A percentile compares a stretch with the other conserved stretches of the same genome.
Conservation (phyloP, 2,888 invertebrate species). For the Globia sparganii region DNA sequence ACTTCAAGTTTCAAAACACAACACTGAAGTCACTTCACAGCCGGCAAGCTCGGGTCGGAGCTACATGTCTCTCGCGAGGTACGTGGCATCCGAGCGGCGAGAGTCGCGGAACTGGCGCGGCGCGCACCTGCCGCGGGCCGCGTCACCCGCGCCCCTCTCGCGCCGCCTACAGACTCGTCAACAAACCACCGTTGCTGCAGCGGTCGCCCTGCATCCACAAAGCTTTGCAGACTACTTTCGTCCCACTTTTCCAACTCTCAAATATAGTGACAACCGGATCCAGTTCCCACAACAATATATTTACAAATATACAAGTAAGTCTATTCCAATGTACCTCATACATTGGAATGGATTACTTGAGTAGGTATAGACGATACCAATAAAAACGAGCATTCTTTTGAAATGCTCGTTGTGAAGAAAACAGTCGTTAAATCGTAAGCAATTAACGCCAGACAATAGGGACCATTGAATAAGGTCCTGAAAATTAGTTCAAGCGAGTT, state of each 20-base stretch:
- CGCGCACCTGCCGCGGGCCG: conserved; percentile 81
- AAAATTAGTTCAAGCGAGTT: conserved; percentile 72
- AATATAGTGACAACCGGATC: conserved; percentile 64
- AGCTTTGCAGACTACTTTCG: conserved; percentile 81
- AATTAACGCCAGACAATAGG: conserved; percentile 73
- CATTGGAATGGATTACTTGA: neutral
- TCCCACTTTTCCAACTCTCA: conserved; percentile 80
- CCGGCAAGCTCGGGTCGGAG: conserved; percentile 75
- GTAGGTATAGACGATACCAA: conserved; percentile 11
- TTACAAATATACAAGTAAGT: conserved; percentile 5
- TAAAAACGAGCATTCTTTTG: conserved; percentile 1
- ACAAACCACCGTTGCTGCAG: conserved; percentile 88
- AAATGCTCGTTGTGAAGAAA: conserved; percentile 19
- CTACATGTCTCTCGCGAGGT: conserved; percentile 84
- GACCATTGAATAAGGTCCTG: conserved; percentile 67
- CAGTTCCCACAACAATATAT: conserved; percentile 53
- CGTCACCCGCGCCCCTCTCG: conserved; percentile 78
- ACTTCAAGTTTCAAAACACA: conserved; percentile 76
- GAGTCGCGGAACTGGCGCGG: conserved; percentile 87
- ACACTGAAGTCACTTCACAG: conserved; percentile 80
- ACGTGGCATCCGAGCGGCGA: conserved; percentile 83
- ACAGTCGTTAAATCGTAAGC: conserved; percentile 51
- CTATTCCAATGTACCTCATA: neutral
- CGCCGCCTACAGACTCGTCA: conserved; percentile 84
- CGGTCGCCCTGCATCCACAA: conserved; percentile 84